A percentile compares a stretch with the other conserved stretches of the same genome.
Conservation (phyloP, 30 jellyfish, hydroid and myxozoan species). For the Mastigias papua region DNA sequence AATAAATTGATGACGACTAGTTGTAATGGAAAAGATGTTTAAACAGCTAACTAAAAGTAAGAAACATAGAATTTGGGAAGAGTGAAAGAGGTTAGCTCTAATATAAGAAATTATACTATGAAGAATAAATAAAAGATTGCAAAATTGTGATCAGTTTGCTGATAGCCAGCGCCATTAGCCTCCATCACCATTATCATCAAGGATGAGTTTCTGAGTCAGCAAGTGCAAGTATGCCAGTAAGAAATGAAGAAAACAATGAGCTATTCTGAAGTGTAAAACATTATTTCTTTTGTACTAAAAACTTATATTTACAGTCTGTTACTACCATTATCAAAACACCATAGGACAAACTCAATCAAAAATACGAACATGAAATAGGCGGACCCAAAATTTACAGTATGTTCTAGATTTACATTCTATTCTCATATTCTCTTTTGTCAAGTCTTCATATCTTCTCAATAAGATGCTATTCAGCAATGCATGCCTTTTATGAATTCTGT, state of each 20-base stretch:
- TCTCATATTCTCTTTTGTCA: not conserved
- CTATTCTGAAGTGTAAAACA: too few relatives aligned
- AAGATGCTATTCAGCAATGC: conserved; percentile 21
- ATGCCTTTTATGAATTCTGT: conserved; percentile 83
- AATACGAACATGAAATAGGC: not conserved
- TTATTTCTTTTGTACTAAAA: not conserved
- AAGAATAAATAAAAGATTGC: not conserved
- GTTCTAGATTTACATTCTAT: too few relatives aligned
- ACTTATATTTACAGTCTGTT: not conserved
- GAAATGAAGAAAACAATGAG: too few relatives aligned
- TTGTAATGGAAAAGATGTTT: not conserved
- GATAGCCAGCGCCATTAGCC: too few relatives aligned
- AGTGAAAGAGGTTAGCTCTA: not conserved
- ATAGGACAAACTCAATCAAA: too few relatives aligned
- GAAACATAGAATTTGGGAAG: not conserved
- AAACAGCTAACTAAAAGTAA: not conserved
- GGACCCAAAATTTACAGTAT: too few relatives aligned
- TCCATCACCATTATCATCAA: too few relatives aligned
- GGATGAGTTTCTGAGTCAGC: too few relatives aligned
- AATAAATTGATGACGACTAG: not conserved
- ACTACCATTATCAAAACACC: not conserved
- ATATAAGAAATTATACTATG: not conserved
- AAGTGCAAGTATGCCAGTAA: too few relatives aligned
- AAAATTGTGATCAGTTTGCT: not conserved
- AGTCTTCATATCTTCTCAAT: not conserved